These are phyloP conservation scores for Odontocerum albicorne DNA, from an alignment of 2,888 invertebrate species.

Conservation along the genomic window DNA sequence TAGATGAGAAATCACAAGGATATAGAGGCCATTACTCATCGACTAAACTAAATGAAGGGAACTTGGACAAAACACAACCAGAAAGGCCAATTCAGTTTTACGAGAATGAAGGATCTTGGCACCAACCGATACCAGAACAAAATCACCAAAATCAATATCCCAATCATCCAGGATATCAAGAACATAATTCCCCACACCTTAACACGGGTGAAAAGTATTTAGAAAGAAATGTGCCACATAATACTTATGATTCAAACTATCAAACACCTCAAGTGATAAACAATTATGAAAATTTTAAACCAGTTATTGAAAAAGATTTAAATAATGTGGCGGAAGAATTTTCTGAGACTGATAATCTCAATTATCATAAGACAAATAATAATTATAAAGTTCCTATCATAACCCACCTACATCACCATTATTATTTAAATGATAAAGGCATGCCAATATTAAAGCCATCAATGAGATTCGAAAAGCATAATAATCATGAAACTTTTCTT, in stretches of 20 bases:
- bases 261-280: background rate
- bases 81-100: slow-evolving; percentile 6
- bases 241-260: background rate
- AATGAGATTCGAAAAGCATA: slow-evolving; percentile 15
- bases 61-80: background rate
- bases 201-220: slow-evolving; percentile 33
- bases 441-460: slow-evolving; percentile 29
- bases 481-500: slow-evolving; percentile 19
- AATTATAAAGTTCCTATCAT: slow-evolving; percentile 25
- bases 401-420: slow-evolving; percentile 49
- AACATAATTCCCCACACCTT: slow-evolving; percentile 19
- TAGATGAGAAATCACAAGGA: slow-evolving; percentile 38
- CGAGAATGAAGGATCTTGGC: background rate
- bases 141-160: slow-evolving; percentile 12
- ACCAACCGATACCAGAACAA: slow-evolving; percentile 6
- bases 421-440: slow-evolving; percentile 42
- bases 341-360: slow-evolving; percentile 9
- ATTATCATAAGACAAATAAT: slow-evolving; percentile 10
- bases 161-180: slow-evolving; percentile 18
- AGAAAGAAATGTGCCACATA: slow-evolving; percentile 1
- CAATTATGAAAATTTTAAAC: background rate
- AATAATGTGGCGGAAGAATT: slow-evolving; percentile 11
- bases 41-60: background rate
- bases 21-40: slow-evolving; percentile 9
- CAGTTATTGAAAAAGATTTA: background rate